Evolutionary conservation across 1,140 invertebrate genomes (phyloP).

Genomic region (Apocrypta bakeri): DNA sequence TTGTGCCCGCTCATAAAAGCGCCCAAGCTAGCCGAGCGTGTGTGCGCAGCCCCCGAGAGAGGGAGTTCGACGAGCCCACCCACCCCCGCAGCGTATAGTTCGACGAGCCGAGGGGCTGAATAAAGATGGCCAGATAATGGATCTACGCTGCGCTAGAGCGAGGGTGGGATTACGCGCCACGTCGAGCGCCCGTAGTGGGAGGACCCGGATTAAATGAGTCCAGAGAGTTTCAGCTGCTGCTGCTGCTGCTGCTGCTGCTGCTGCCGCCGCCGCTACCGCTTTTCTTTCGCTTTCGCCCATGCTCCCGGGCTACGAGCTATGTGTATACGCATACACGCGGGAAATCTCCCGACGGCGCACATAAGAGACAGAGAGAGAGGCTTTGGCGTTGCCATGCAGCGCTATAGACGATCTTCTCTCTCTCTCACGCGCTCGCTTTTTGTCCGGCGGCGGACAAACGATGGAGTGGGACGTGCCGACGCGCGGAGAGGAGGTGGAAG

Average conservation of each 20-base stretch:
- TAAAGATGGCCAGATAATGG: constrained; percentile 71
- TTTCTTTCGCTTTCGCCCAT: constrained; percentile 1
- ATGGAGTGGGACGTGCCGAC: constrained; percentile 42
- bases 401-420: background rate
- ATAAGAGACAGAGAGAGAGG: background rate
- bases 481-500: background rate
- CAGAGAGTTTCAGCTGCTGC: constrained; percentile 46
- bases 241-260: constrained; percentile 2
- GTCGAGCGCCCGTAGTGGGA: constrained; percentile 35
- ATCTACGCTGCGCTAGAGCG: constrained; percentile 47
- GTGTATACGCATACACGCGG: background rate
- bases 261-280: background rate
- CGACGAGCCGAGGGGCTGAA: constrained; percentile 59
- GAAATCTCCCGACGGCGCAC: constrained; percentile 5
- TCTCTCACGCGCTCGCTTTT: constrained; percentile 2
- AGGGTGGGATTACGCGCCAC: constrained; percentile 57
- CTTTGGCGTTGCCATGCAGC: constrained; percentile 3
- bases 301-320: constrained; percentile 26
- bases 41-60: constrained; percentile 50
- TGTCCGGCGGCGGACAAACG: background rate
- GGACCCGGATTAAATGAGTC: constrained; percentile 58
- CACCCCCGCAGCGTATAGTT: constrained; percentile 35
- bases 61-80: constrained; percentile 22
- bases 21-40: constrained; percentile 57
- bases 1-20: constrained; percentile 72